Evolutionary conservation across 2,797 vertebrate species (phyloP).

Genomic region (Pempheris klunzingeri): DNA sequence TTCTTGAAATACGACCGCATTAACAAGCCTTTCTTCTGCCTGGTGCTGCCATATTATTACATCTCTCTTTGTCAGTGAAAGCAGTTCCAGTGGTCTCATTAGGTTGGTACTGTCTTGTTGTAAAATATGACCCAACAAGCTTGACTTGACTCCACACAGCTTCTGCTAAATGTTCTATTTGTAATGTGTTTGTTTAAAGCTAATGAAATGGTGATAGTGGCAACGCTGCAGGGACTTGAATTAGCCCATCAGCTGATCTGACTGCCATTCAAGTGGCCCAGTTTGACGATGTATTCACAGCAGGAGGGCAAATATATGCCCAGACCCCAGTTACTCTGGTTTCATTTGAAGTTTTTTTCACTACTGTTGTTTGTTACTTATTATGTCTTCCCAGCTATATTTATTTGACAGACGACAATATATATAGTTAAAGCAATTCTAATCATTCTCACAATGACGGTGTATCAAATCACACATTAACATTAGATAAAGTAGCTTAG

Average conservation of each 20-base stretch:
- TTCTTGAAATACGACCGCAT: conserved; percentile 56
- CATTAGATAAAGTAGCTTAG: too few species aligned
- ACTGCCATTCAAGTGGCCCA: conserved; percentile 37
- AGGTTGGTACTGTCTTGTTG: conserved; percentile 30
- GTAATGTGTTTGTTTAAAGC: conserved; percentile 49
- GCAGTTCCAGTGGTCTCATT: conserved; percentile 44
- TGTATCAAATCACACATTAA: not conserved
- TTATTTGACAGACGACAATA: too few species aligned
- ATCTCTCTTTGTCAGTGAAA: conserved; percentile 40
- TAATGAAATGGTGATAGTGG: conserved; percentile 62
- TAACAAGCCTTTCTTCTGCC: conserved; percentile 50
- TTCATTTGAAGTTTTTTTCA: too few species aligned
- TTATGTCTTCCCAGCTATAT: too few species aligned
- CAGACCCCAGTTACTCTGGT: not conserved
- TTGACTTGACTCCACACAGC: conserved; percentile 23
- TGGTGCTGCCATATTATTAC: conserved; percentile 40
- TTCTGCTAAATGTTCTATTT: conserved; percentile 45
- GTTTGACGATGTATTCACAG: conserved; percentile 54
- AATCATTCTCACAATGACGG: not conserved
- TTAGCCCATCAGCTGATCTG: conserved; percentile 59
- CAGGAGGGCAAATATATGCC: conserved; percentile 31
- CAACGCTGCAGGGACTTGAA: conserved; percentile 40
- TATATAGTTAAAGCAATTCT: too few species aligned
- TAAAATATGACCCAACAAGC: conserved; percentile 36
- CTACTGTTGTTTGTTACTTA: not conserved